Base-by-base conservation (phyloP, 2,888 invertebrate species). In the Stratiomys singularior region DNA sequence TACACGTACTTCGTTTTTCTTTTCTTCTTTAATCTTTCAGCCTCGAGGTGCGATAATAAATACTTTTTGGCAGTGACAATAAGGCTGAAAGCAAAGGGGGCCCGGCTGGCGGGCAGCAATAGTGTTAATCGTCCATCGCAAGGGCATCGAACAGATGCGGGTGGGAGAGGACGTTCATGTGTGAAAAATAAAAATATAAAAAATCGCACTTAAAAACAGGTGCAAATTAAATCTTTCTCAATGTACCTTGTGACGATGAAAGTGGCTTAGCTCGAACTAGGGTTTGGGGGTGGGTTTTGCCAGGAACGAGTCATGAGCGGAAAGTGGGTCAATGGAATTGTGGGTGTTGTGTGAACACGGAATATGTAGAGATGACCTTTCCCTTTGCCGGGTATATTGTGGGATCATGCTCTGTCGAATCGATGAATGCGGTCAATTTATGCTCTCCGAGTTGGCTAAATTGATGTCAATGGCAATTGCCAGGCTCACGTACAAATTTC, bases 31-130 rank as follows among this genome's bases (percentile, higher is more conserved):
- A 52, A 9, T 15, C 15, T 13, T 18, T 4, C 3, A 4, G 52
- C 52, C 52, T 13, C 52, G 52, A 52, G 52, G 52, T 52, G 52
- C 52, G 52, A 52, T 52, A 52, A 52, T 52, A 37, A 37, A 37
- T n/a, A 52, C 52, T n/a, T 52, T 52, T 52, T 52, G 52, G 52
- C 52, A 52, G 52, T 52, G 52, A 52, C 18, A 52, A 52, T 52
- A n/a, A n/a, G 52, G 2, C 15, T 9, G 7, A 37, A 37, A 37
- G 37, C 9, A 9, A 37, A 37, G 37, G 37, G 37, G 52, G 52
- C 52, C 4, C n/a, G 52, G 52, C 52, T 9, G 37, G 52, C 52
- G 52, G 52, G 52, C 15, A 18, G 52, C 52, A 15, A 52, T 52
- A 52, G 52, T 52, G 52, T 18, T 52, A 52, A 52, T 52, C 52